Conservation (phyloP, 2,888 invertebrate species). For the Tachystola acroxantha region DNA sequence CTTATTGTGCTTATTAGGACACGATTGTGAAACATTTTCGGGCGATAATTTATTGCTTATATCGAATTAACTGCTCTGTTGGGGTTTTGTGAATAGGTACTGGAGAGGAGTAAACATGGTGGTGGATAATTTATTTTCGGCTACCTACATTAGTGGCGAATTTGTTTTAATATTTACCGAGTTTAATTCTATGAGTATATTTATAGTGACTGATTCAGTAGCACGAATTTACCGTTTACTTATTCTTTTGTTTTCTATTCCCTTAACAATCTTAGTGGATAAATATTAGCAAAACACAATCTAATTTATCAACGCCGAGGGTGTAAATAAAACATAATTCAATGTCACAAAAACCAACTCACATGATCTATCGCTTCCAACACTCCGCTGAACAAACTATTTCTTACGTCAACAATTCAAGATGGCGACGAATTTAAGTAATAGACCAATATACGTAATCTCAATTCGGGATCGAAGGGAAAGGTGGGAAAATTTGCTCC, state of each 20-base stretch:
- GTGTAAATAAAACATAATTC: background rate
- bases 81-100: background rate
- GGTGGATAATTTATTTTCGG: no score
- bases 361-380: conserved; percentile 8
- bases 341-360: background rate
- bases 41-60: conserved; percentile 38
- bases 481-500: conserved; percentile 37
- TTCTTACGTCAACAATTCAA: conserved; percentile 26
- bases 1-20: conserved; percentile 58
- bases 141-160: no score
- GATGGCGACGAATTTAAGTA: conserved; percentile 37
- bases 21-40: conserved; percentile 44
- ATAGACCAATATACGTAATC: conserved; percentile 43
- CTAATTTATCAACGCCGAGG: no score
- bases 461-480: conserved; percentile 21
- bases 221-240: no score
- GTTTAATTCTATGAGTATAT: no score
- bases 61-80: conserved; percentile 3
- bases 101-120: no score
- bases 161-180: no score
- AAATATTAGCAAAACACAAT: no score
- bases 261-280: no score
- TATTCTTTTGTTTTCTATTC: no score
- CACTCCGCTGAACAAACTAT: conserved; percentile 19
- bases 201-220: no score